A percentile compares a stretch with the other conserved stretches of the same genome.
These are phyloP conservation scores for Cheiracanthium punctorium DNA, from an alignment of 2,888 invertebrate genomes.

Conservation along the genomic window DNA sequence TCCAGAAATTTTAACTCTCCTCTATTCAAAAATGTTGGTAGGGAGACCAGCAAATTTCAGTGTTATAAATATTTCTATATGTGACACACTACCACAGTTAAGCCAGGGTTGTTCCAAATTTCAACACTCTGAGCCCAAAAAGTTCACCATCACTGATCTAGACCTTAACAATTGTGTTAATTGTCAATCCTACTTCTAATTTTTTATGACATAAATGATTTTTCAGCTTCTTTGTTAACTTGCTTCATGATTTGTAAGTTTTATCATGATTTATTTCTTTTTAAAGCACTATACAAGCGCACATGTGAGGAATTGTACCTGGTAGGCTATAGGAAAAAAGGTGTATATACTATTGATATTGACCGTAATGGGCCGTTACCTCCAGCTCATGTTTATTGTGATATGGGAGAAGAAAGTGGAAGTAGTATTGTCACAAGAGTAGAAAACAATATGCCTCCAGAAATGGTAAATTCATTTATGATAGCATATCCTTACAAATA, in stretches of 20 bases:
- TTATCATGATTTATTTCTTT: background rate
- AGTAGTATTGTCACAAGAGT: slow-evolving; percentile 89
- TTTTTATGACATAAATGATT: no score
- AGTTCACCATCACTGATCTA: no score
- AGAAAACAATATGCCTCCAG: slow-evolving; percentile 92
- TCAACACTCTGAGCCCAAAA: no score
- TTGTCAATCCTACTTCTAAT: no score
- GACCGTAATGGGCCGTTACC: slow-evolving; percentile 95
- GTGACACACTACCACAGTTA: no score
- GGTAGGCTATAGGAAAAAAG: slow-evolving; percentile 90
- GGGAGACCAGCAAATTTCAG: no score
- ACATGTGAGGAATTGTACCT: slow-evolving; percentile 94
- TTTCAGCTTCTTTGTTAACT: background rate
- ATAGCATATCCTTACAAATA: no score
- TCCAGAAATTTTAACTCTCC: no score
- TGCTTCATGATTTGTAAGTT: background rate
- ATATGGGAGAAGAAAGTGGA: slow-evolving; percentile 90
- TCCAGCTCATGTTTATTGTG: slow-evolving; percentile 93
- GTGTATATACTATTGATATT: slow-evolving; percentile 93
- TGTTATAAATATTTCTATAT: no score
- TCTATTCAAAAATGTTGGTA: no score
- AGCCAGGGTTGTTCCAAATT: no score
- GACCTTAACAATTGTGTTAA: no score
- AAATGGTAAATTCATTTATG: slow-evolving; percentile 83
- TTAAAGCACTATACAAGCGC: slow-evolving; percentile 87